These are phyloP conservation scores for Leptosomus discolor DNA, from an alignment of 2,113 vertebrate genomes.

Conservation along the genomic window DNA sequence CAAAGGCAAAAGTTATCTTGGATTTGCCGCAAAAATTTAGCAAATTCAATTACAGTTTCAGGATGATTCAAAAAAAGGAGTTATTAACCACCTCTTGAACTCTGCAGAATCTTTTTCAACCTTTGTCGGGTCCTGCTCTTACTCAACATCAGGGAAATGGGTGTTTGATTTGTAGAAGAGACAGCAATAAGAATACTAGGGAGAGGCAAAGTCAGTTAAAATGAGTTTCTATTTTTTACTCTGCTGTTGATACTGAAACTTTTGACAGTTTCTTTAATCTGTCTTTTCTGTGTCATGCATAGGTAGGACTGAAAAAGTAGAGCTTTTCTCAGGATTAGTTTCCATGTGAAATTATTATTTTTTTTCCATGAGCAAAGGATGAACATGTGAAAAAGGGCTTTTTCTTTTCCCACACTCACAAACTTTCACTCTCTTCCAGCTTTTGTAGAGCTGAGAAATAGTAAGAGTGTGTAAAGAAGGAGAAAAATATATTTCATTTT, in stretches of 20 bases:
- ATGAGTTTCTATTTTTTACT: constrained; percentile 9
- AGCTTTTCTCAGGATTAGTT: neutral
- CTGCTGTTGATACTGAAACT: neutral
- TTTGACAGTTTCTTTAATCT: constrained; percentile 28
- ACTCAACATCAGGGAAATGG: neutral
- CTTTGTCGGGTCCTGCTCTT: neutral
- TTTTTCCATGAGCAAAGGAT: neutral
- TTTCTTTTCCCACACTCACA: neutral
- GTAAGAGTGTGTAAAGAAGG: neutral
- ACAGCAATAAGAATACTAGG: neutral
- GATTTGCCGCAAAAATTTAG: neutral
- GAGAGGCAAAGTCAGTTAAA: neutral
- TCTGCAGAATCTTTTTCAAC: neutral
- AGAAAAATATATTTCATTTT: neutral
- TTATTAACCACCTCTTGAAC: neutral
- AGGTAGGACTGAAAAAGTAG: neutral
- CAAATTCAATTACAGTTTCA: neutral
- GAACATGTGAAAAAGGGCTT: neutral
- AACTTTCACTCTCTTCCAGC: neutral
- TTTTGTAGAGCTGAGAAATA: neutral
- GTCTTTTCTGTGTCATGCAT: neutral
- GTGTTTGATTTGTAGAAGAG: neutral
- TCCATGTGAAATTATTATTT: neutral
- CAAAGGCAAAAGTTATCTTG: neutral
- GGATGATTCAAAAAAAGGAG: neutral